Percentiles rank a stretch among this genome's conserved stretches.
Conservation (phyloP, 1,140 invertebrate genomes). For the Centruroides sculpturatus region DNA sequence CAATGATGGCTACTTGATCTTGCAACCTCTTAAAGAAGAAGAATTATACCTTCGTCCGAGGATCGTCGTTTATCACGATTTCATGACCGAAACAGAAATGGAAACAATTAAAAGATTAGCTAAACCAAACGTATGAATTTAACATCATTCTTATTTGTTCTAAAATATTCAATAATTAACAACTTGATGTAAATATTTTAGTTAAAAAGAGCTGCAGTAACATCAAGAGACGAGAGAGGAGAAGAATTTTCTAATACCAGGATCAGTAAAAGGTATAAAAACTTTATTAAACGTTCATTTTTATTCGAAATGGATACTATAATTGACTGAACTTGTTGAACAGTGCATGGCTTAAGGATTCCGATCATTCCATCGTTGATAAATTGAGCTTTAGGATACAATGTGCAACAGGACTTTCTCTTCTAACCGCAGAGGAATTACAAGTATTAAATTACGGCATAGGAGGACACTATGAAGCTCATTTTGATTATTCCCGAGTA, state of each 20-base stretch:
- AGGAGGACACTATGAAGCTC: slow-evolving; percentile 89
- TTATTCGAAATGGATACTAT: too few relatives aligned
- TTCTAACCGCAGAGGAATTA: slow-evolving; percentile 80
- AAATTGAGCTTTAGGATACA: slow-evolving; percentile 45
- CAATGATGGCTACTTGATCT: slow-evolving; percentile 50
- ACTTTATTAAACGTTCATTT: neutral
- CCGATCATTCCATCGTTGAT: slow-evolving; percentile 59
- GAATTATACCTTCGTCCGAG: slow-evolving; percentile 66
- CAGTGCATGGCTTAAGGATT: slow-evolving; percentile 81
- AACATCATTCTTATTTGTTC: neutral
- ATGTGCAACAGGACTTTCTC: slow-evolving; percentile 44
- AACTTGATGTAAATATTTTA: slow-evolving; percentile 29
- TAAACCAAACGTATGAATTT: slow-evolving; percentile 50
- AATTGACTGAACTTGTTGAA: slow-evolving; percentile 9
- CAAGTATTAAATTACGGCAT: slow-evolving; percentile 98
- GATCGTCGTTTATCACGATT: slow-evolving; percentile 77
- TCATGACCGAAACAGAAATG: slow-evolving; percentile 80
- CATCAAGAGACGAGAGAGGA: slow-evolving; percentile 77
- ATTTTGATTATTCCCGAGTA: slow-evolving; percentile 74
- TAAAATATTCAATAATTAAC: neutral
- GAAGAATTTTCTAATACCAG: slow-evolving; percentile 86
- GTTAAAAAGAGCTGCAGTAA: slow-evolving; percentile 88
- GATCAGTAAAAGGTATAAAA: slow-evolving; percentile 70
- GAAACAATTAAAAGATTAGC: slow-evolving; percentile 72
- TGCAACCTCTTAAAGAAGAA: slow-evolving; percentile 85